phyloP scores from a whole-genome alignment of 2,888 invertebrate species.

The Apodemia mormo region DNA sequence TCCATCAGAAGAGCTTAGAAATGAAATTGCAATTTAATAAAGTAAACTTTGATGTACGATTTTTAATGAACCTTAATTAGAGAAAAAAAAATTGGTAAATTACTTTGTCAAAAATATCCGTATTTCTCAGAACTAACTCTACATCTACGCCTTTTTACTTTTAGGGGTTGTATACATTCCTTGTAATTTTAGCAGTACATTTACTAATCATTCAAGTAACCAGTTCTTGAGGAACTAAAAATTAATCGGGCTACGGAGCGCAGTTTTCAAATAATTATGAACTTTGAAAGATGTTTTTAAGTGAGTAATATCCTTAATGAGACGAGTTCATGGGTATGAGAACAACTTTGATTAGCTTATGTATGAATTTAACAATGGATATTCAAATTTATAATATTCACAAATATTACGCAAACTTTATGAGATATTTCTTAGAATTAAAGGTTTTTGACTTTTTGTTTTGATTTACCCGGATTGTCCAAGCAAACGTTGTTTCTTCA shows the following conservation, averaged over 20 bases:
- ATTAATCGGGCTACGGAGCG: not conserved
- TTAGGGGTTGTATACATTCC: too few relatives aligned
- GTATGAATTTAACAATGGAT: conserved; percentile 1
- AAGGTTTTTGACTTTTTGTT: conserved; percentile 1
- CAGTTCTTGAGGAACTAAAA: not conserved
- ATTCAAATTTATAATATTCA: not conserved
- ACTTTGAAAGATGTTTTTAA: not conserved
- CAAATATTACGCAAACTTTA: not conserved
- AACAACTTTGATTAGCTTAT: conserved; percentile 2
- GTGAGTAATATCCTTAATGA: not conserved
- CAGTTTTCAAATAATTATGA: not conserved
- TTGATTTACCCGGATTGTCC: too few relatives aligned
- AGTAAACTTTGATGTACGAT: too few relatives aligned
- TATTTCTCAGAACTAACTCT: too few relatives aligned
- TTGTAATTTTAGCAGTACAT: too few relatives aligned
- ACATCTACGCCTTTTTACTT: too few relatives aligned
- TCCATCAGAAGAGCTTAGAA: too few relatives aligned
- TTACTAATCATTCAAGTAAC: not conserved
- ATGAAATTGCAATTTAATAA: too few relatives aligned
- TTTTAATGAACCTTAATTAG: too few relatives aligned
- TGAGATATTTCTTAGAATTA: not conserved
- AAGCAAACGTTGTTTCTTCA: too few relatives aligned
- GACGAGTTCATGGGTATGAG: not conserved
- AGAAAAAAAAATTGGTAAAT: too few relatives aligned
- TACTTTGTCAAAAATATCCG: too few relatives aligned